Base-by-base conservation (phyloP, 1,140 invertebrate species). In the Aporrectodea caliginosa region DNA sequence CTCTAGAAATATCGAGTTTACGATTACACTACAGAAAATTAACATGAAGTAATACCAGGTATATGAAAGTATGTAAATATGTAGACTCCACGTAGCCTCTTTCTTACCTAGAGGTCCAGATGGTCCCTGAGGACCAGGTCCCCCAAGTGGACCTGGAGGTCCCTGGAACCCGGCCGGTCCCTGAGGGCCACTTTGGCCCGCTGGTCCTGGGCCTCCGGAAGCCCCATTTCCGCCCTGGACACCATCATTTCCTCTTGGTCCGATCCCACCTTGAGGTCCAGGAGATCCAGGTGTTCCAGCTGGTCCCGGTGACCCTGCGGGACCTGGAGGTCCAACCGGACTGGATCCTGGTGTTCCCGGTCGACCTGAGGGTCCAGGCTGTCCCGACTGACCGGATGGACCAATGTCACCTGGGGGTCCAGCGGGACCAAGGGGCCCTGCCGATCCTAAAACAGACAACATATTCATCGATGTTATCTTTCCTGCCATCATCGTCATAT, bases 341-440 rank as follows among this genome's bases (percentile, higher is more conserved):
- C 43, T 58, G 70, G 6, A 27, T 32, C 29, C 77, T 32, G 34
- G 69, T n/a, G 31, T 31, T 29, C 75, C 75, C n/a, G 33, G 75
- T 1, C 29, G 27, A 27, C 75, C 75, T 16, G 75, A 16, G 1
- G 33, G 27, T 58, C 75, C 75, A 12, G 34, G 75, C 27, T 43
- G 75, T 43, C 75, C 75, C 2, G 35, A 27, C 16, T 76, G 75
- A 35, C 79, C 79, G 29, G 69, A n/a, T 69, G 58, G 34, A 72
- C 79, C 79, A 14, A 35, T 35, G n/a, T 30, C 68, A 31, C 79
- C 79, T 30, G 75, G 32, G 27, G 58, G 31, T 2, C 81, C 81
- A 43, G 73, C 34, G 14, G 74, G 73, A 71, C 81, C 81, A 30
- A 35, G 33, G 1, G 81, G 69, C 27, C 81, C 81, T 16, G 31